Conservation (phyloP, 2,113 vertebrate genomes). For the Conger conger region DNA sequence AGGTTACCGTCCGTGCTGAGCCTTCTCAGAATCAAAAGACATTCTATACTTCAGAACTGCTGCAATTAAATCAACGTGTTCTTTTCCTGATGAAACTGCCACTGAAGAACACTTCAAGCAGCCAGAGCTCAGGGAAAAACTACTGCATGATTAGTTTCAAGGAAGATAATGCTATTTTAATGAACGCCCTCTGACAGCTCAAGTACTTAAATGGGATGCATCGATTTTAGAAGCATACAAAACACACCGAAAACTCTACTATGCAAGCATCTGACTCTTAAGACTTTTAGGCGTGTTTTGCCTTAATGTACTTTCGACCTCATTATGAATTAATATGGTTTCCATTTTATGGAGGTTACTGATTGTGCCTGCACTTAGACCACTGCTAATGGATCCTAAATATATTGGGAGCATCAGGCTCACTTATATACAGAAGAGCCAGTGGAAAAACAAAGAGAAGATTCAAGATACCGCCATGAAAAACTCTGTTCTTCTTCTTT, state of each 20-base stretch:
- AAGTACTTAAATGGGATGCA: conserved; percentile 17
- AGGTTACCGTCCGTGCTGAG: not conserved
- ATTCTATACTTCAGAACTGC: conserved; percentile 23
- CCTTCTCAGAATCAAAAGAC: not conserved
- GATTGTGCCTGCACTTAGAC: not conserved
- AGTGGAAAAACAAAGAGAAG: not conserved
- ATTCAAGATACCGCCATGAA: not conserved
- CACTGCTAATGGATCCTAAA: not conserved
- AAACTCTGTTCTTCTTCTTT: not conserved
- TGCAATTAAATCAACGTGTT: conserved; percentile 18
- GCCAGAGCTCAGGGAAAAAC: conserved; percentile 25
- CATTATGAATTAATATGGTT: not conserved
- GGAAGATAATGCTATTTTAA: conserved; percentile 38
- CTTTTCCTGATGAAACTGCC: conserved; percentile 20
- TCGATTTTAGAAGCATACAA: conserved; percentile 15
- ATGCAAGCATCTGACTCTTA: not conserved
- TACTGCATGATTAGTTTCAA: conserved; percentile 10
- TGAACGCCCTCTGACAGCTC: conserved; percentile 10
- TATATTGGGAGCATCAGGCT: not conserved
- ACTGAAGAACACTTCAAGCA: conserved; percentile 22
- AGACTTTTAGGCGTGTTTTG: not conserved
- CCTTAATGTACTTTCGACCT: not conserved
- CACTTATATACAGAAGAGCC: not conserved
- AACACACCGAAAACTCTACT: not conserved
- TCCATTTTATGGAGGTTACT: not conserved